Evolutionary conservation across 2,113 vertebrate genomes (phyloP).

Genomic region (Dasypus novemcinctus): DNA sequence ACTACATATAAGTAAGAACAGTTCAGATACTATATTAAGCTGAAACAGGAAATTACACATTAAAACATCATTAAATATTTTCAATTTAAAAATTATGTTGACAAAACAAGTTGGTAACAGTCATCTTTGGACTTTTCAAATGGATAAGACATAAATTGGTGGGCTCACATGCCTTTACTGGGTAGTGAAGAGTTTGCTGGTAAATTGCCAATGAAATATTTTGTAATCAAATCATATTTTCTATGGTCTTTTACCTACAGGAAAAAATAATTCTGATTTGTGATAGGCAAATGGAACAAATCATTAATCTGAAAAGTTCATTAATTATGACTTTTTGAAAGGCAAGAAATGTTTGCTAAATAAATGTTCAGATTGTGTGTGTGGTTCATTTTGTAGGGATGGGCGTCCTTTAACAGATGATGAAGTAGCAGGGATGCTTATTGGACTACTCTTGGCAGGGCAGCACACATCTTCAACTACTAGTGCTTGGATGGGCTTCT

Average conservation of each 20-base stretch:
- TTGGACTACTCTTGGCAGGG: slow-evolving; percentile 93
- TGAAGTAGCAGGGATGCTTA: slow-evolving; percentile 94
- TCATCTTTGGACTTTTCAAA: slow-evolving; percentile 11
- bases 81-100: not conserved
- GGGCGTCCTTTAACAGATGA: slow-evolving; percentile 87
- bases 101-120: not conserved
- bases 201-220: not conserved
- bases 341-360: not conserved
- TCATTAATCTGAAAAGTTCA: not conserved
- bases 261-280: not conserved
- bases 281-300: not conserved
- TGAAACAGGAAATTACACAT: not conserved
- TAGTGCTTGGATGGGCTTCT: slow-evolving; percentile 97
- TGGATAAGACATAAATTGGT: not conserved
- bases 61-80: slow-evolving; percentile 39
- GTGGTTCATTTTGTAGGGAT: slow-evolving; percentile 83
- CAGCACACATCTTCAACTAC: slow-evolving; percentile 99
- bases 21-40: not conserved
- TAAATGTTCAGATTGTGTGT: not conserved
- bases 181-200: not conserved
- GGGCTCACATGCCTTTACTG: not conserved
- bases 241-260: not conserved
- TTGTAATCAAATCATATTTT: not conserved
- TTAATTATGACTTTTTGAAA: not conserved
- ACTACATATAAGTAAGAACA: slow-evolving; percentile 93